Conservation (phyloP, 53 echinoderm and acorn worm species). For the Crossaster papposus region DNA sequence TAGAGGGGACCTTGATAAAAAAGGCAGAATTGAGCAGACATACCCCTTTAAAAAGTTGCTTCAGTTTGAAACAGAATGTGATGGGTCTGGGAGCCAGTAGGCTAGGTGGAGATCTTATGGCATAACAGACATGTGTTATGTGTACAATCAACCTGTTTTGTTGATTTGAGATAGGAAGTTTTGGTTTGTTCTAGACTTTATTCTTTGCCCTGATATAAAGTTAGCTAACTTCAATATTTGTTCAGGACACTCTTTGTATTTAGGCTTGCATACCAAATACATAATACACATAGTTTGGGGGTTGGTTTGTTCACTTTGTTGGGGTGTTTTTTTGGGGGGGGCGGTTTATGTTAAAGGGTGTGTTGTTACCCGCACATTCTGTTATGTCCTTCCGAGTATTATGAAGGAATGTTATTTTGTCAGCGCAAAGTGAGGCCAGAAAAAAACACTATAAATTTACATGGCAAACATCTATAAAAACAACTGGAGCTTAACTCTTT, state of each 20-base stretch:
- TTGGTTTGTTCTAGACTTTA: conserved; percentile 48
- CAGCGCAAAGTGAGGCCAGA: no score
- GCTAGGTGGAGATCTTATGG: not conserved
- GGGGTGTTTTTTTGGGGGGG: no score
- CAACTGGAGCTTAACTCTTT: no score
- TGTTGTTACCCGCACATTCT: no score
- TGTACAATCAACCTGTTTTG: conserved; percentile 30
- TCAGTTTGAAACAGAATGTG: not conserved
- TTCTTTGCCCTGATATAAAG: conserved; percentile 33
- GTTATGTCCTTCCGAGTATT: no score
- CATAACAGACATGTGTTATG: conserved; percentile 30
- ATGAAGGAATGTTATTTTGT: no score
- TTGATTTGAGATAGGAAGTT: conserved; percentile 48
- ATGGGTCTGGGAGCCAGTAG: not conserved
- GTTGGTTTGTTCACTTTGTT: not conserved
- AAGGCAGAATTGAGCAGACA: not conserved
- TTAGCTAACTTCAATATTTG: conserved; percentile 44
- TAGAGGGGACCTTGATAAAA: not conserved
- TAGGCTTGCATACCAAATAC: conserved; percentile 21
- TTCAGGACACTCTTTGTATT: conserved; percentile 10
- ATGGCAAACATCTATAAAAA: no score
- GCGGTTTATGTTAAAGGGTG: no score
- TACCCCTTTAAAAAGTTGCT: not conserved
- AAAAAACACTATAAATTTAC: no score
- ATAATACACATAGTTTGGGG: conserved; percentile 6